Evolutionary conservation across 2,888 invertebrate species (phyloP).

Genomic region (Dynastes tityus): DNA sequence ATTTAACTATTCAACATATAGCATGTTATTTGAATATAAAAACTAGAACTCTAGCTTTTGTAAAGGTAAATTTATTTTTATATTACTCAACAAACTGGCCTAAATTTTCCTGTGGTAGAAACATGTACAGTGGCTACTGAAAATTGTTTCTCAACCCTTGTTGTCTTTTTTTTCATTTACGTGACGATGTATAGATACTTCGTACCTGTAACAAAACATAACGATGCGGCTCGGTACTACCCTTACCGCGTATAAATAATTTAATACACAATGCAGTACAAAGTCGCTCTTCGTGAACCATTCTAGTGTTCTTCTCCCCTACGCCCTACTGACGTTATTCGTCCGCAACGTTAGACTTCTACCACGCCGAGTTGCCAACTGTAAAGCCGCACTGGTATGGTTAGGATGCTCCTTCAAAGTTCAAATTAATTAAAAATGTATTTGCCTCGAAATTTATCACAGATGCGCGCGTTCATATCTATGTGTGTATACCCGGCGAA

Average conservation of each 20-base stretch:
- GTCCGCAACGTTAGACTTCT: not conserved
- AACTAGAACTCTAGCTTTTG: too few relatives aligned
- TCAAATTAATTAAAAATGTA: conserved; percentile 34
- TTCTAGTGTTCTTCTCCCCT: not conserved
- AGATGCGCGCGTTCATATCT: not conserved
- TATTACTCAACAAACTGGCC: too few relatives aligned
- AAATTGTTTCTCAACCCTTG: too few relatives aligned
- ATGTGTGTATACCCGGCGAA: not conserved
- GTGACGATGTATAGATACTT: too few relatives aligned
- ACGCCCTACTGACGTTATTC: not conserved
- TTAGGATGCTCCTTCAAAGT: not conserved
- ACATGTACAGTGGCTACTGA: too few relatives aligned
- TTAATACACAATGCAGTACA: conserved; percentile 22
- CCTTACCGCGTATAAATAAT: conserved; percentile 6
- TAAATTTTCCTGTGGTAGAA: too few relatives aligned
- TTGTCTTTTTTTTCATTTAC: too few relatives aligned
- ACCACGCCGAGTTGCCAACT: conserved; percentile 1
- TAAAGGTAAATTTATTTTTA: too few relatives aligned
- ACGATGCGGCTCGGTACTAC: too few relatives aligned
- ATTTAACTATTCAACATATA: too few relatives aligned
- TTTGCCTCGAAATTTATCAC: conserved; percentile 24
- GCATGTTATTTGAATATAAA: too few relatives aligned
- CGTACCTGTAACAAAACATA: too few relatives aligned
- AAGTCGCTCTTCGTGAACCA: not conserved
- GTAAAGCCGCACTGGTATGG: not conserved